Conservation (phyloP, 2,797 vertebrate genomes). For the Distichodus sexfasciatus region DNA sequence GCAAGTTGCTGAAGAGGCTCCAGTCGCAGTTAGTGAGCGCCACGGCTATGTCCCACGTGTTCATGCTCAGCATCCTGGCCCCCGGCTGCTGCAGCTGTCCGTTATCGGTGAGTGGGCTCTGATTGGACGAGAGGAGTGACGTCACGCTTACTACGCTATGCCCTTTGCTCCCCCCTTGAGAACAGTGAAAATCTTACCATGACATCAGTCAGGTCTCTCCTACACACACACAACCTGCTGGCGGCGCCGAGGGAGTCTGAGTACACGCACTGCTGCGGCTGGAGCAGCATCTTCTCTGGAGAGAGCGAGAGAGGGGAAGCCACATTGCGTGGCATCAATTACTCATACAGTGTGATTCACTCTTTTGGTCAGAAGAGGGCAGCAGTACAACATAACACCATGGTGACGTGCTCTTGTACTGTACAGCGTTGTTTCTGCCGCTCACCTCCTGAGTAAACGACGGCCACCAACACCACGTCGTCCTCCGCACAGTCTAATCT, state of each 20-base stretch:
- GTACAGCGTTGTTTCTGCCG: too few relatives aligned
- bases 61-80: slow-evolving; percentile 86
- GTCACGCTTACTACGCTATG: background rate
- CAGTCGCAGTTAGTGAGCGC: slow-evolving; percentile 93
- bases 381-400: background rate
- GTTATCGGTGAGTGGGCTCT: slow-evolving; percentile 87
- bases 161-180: too few relatives aligned
- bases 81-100: slow-evolving; percentile 85
- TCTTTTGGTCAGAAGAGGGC: slow-evolving; percentile 33
- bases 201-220: slow-evolving; percentile 84
- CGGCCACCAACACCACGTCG: slow-evolving; percentile 82
- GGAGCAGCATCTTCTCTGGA: slow-evolving; percentile 86
- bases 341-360: slow-evolving; percentile 47
- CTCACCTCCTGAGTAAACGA: slow-evolving; percentile 87
- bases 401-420: background rate
- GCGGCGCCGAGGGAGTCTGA: slow-evolving; percentile 79
- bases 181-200: slow-evolving; percentile 77
- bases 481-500: slow-evolving; percentile 84
- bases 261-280: slow-evolving; percentile 84
- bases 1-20: slow-evolving; percentile 88
- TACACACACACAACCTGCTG: slow-evolving; percentile 87
- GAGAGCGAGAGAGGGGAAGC: slow-evolving; percentile 48
- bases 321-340: too few relatives aligned
- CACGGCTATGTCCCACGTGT: slow-evolving; percentile 94
- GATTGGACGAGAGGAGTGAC: slow-evolving; percentile 20